Conservation (phyloP, 2,113 vertebrate genomes). For the Aegotheles bennettii region DNA sequence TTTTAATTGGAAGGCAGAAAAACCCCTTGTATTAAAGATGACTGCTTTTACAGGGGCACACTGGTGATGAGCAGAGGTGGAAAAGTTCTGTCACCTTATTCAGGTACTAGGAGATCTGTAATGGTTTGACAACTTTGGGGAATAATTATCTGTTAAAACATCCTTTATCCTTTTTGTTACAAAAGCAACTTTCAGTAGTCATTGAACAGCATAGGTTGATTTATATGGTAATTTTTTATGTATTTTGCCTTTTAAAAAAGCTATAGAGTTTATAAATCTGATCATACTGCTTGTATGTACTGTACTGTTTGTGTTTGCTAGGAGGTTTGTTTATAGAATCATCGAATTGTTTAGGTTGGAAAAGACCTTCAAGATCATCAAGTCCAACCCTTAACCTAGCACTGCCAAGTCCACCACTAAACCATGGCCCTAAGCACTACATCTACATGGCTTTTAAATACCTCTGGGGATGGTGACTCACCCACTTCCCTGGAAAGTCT, state of each 20-base stretch:
- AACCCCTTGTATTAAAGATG: background rate
- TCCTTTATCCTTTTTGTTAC: background rate
- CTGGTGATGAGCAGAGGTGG: background rate
- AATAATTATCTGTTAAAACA: background rate
- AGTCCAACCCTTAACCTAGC: background rate
- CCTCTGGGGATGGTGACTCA: background rate
- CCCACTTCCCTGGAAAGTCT: background rate
- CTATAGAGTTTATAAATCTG: background rate
- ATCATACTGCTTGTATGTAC: background rate
- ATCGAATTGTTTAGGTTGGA: background rate
- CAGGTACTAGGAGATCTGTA: background rate
- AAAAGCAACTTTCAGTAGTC: background rate
- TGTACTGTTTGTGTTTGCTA: background rate
- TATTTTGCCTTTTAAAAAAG: background rate
- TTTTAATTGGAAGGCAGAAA: background rate
- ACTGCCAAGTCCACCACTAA: background rate
- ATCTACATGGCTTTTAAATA: background rate
- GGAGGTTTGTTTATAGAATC: background rate
- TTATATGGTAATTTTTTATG: background rate
- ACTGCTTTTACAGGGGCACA: background rate
- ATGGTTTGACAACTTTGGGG: background rate
- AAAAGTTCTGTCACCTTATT: background rate
- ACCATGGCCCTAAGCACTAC: background rate
- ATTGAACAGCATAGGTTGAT: background rate
- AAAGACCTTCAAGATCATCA: background rate